These are phyloP conservation scores for Ethmia dodecea DNA, from an alignment of 2,888 invertebrate genomes.

Conservation along the genomic window DNA sequence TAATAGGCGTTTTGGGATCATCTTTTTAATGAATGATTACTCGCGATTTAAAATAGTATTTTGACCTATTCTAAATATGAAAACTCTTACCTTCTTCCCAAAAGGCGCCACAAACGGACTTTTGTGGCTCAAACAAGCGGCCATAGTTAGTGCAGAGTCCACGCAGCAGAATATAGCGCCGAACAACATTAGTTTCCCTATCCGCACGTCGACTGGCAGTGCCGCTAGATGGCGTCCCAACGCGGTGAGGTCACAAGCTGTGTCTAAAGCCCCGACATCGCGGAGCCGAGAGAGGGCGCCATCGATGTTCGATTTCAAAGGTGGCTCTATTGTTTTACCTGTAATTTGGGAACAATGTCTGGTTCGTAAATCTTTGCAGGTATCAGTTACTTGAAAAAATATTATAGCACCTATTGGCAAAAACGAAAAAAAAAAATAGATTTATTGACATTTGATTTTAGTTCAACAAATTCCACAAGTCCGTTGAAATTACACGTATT, in stretches of 20 bases:
- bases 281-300: conserved; percentile 84
- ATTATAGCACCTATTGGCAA: no score
- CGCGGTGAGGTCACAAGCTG: conserved; percentile 85
- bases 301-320: conserved; percentile 80
- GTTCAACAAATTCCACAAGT: no score
- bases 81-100: conserved; percentile 80
- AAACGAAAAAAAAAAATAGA: no score
- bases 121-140: conserved; percentile 88
- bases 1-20: no score
- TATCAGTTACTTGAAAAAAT: no score
- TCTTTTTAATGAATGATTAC: no score
- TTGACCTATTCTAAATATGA: no score
- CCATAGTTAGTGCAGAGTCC: conserved; percentile 94
- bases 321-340: conserved; percentile 86
- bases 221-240: conserved; percentile 92
- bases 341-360: no score
- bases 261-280: conserved; percentile 89
- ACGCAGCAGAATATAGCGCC: conserved; percentile 95
- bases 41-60: no score
- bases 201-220: conserved; percentile 92
- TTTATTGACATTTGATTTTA: no score
- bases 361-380: no score
- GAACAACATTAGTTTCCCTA: conserved; percentile 95
- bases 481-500: no score
- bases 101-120: conserved; percentile 87